These are phyloP conservation scores for Drosophila pallidifrons DNA, from an alignment of 1,140 invertebrate genomes.

Conservation along the genomic window DNA sequence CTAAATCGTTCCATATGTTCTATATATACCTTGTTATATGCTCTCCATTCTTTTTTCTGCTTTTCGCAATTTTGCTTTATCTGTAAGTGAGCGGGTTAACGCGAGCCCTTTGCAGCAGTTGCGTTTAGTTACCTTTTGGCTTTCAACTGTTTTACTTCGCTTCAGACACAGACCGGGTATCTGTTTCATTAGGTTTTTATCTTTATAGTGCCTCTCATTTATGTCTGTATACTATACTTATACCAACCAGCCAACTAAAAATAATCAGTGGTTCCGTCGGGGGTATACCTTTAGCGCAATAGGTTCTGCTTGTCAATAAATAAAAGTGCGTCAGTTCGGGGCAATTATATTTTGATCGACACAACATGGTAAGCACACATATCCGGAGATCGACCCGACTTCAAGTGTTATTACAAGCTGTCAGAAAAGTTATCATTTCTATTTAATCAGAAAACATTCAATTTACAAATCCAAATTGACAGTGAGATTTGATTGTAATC, in stretches of 20 bases:
- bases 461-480: background rate
- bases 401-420: constrained; percentile 6
- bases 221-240: constrained; percentile 5
- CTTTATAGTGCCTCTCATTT: constrained; percentile 57
- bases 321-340: constrained; percentile 51
- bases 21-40: background rate
- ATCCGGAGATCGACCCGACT: background rate
- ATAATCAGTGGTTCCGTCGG: constrained; percentile 20
- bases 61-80: constrained; percentile 45
- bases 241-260: constrained; percentile 1
- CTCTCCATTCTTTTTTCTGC: constrained; percentile 8
- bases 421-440: background rate
- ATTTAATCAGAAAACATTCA: background rate
- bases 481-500: background rate
- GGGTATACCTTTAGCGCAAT: constrained; percentile 17
- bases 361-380: constrained; percentile 60
- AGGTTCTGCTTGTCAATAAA: constrained; percentile 13
- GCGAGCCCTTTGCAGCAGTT: constrained; percentile 41
- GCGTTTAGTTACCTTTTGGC: constrained; percentile 60
- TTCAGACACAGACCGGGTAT: constrained; percentile 8
- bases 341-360: constrained; percentile 52
- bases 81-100: constrained; percentile 59
- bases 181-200: constrained; percentile 32
- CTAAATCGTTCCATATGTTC: constrained; percentile 26
- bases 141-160: constrained; percentile 53